Conservation (phyloP, 2,797 vertebrate genomes). For the Acrossocheilus fasciatus region DNA sequence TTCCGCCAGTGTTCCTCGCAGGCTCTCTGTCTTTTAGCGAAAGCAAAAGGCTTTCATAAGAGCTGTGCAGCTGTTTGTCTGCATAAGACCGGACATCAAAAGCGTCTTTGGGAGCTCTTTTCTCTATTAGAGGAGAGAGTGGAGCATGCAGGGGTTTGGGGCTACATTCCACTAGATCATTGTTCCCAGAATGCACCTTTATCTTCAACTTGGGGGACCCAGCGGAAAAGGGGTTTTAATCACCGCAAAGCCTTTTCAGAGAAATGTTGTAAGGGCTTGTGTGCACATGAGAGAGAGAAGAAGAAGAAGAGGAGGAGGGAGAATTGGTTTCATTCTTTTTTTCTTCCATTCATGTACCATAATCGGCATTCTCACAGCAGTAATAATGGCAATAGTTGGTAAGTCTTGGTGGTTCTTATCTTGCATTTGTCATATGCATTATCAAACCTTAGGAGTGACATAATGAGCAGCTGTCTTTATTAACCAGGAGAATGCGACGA, state of each 20-base stretch:
- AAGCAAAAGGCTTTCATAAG: slow-evolving; percentile 61
- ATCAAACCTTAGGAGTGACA: slow-evolving; percentile 44
- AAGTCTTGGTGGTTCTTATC: slow-evolving; percentile 39
- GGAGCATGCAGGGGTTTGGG: slow-evolving; percentile 54
- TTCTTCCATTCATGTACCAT: slow-evolving; percentile 25
- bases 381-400: slow-evolving; percentile 28
- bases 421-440: slow-evolving; percentile 53
- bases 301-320: neutral
- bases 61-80: slow-evolving; percentile 61
- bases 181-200: slow-evolving; percentile 60
- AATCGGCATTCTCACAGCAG: slow-evolving; percentile 1
- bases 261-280: slow-evolving; percentile 47
- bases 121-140: slow-evolving; percentile 53
- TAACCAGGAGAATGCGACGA: neutral
- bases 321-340: slow-evolving; percentile 36
- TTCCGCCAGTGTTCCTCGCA: slow-evolving; percentile 47
- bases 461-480: slow-evolving; percentile 43
- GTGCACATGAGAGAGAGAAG: slow-evolving; percentile 4
- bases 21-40: slow-evolving; percentile 53
- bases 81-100: slow-evolving; percentile 61
- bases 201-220: slow-evolving; percentile 57
- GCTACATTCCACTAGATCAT: slow-evolving; percentile 60
- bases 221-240: slow-evolving; percentile 55
- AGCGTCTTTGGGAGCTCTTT: slow-evolving; percentile 58
- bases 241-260: slow-evolving; percentile 44